phyloP scores from a whole-genome alignment of 53 echinoderm and acorn worm genomes.

The Zoroaster sp. region DNA sequence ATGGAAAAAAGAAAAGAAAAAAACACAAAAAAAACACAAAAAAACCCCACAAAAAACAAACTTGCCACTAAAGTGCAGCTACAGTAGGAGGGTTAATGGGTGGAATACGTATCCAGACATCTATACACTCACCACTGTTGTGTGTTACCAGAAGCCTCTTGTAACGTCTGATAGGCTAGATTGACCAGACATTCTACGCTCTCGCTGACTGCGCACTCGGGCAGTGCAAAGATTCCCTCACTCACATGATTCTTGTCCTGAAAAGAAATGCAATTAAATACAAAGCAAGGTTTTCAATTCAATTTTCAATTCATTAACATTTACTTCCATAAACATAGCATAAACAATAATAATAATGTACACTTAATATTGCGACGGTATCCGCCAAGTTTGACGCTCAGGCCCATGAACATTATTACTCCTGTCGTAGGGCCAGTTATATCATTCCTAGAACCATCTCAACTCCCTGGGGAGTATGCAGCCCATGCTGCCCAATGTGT shows the following conservation, averaged over 20 bases:
- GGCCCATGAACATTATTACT: too few relatives aligned
- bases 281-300: neutral
- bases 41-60: neutral
- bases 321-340: too few relatives aligned
- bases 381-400: too few relatives aligned
- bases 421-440: too few relatives aligned
- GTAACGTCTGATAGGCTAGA: slow-evolving; percentile 79
- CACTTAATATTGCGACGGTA: too few relatives aligned
- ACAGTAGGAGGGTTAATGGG: too few relatives aligned
- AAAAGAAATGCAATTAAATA: neutral
- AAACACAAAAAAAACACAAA: neutral
- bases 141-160: slow-evolving; percentile 78
- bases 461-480: too few relatives aligned
- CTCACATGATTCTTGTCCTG: slow-evolving; percentile 59
- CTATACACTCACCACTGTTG: slow-evolving; percentile 55
- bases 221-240: slow-evolving; percentile 59
- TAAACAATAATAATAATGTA: too few relatives aligned
- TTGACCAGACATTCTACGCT: slow-evolving; percentile 73
- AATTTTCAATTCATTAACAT: neutral
- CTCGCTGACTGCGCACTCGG: slow-evolving; percentile 68
- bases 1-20: neutral
- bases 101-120: too few relatives aligned
- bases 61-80: too few relatives aligned
- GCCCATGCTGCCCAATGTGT: too few relatives aligned
- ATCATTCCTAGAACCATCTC: too few relatives aligned